phyloP scores from a whole-genome alignment of 2,888 invertebrate genomes.

The Limenitis camilla region DNA sequence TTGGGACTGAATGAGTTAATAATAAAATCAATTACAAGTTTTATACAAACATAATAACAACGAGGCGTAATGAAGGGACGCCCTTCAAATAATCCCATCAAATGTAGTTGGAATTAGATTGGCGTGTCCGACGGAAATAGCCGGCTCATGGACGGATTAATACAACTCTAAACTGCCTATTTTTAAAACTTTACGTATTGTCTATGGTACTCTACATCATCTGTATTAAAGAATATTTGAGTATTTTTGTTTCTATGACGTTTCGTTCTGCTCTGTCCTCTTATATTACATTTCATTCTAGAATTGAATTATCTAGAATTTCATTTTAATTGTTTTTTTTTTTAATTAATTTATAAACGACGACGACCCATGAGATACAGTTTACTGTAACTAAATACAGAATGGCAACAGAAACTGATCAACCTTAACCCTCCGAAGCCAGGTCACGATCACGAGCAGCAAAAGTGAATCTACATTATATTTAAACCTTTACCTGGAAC shows the following conservation, averaged over 20 bases:
- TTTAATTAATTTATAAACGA: too few relatives aligned
- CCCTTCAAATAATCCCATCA: slow-evolving; percentile 1
- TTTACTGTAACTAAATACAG: too few relatives aligned
- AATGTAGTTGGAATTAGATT: slow-evolving; percentile 7
- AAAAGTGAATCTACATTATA: not conserved
- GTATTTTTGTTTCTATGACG: too few relatives aligned
- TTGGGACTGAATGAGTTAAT: too few relatives aligned
- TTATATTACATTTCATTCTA: too few relatives aligned
- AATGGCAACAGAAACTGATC: not conserved
- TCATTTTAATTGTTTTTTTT: too few relatives aligned
- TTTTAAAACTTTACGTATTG: slow-evolving; percentile 3
- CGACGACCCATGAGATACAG: too few relatives aligned
- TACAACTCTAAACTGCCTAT: slow-evolving; percentile 7
- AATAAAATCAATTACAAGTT: not conserved
- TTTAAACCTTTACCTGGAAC: too few relatives aligned
- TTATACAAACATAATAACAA: not conserved
- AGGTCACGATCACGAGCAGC: not conserved
- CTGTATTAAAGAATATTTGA: too few relatives aligned
- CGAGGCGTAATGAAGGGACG: slow-evolving; percentile 1
- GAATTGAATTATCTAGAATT: too few relatives aligned
- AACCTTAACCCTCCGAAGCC: not conserved
- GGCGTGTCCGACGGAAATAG: slow-evolving; percentile 11
- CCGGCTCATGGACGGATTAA: slow-evolving; percentile 11
- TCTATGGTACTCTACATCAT: too few relatives aligned
- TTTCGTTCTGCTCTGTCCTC: too few relatives aligned